Base-by-base conservation (phyloP, 2,113 vertebrate species). In the Pipa parva region DNA sequence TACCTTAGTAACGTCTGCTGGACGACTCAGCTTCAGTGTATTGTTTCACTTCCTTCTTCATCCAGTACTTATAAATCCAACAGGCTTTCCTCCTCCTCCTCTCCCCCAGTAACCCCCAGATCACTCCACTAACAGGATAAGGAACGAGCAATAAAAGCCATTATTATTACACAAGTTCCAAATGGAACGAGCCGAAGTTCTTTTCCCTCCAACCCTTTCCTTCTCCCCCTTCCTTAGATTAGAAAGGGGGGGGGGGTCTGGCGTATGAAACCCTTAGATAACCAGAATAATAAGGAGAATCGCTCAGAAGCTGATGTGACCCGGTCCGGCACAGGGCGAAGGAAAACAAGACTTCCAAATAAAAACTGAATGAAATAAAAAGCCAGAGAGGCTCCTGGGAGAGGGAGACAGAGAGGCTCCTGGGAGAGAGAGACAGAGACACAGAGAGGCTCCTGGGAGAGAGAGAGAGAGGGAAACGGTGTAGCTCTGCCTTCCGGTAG, bases 81-180 rank as follows among this genome's bases (percentile, higher is more conserved):
- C 12, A 22, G 26, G 28, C 42, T 10, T 52, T 45, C 22, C 18
- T 13, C 18, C 21, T 39, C 11, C 27, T 24, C 29, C 20, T 25
- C 21, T 11, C 21, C 20, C 9, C 18, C 18, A 50, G 3, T 10
- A 50, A 50, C 13, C 13, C 11, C 13, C 27, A 25, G 11, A 5
- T 27, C 10, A 26, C 15, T 25, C 50, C 50, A 25, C 1, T 6
- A 12, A 2, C 22, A n/a, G 11, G 15, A 4, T 18, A 31, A 10
- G 18, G 20, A 56, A 20, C 5, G 37, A 42, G 18, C 27, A 17
- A 63, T 20, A 57, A 65, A 65, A 39, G 37, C n/a, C n/a, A n/a
- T n/a, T n/a, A n/a, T n/a, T 20, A 46, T n/a, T 67, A 42, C 50
- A 67, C 26, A 67, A 67, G 21, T 67, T 67, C 64, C 64, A 58